Conservation (phyloP, 2,113 vertebrate genomes). For the Prochilodus magdalenae region DNA sequence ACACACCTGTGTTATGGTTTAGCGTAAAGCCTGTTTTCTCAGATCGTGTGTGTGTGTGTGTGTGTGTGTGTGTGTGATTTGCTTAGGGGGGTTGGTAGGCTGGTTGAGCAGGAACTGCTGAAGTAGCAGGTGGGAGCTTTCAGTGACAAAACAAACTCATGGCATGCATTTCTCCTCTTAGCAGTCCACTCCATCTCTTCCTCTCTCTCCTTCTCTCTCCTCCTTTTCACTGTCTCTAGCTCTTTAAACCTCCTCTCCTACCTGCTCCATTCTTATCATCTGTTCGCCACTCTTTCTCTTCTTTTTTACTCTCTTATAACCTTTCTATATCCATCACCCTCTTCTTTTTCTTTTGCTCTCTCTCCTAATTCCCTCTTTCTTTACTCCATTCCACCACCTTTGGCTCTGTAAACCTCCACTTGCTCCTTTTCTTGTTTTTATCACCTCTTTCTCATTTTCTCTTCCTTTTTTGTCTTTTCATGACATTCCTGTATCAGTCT, state of each 20-base stretch:
- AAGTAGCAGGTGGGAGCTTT: slow-evolving; percentile 54
- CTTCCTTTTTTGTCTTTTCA: too few species aligned
- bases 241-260: slow-evolving; percentile 27
- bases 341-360: not conserved
- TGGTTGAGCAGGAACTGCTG: slow-evolving; percentile 49
- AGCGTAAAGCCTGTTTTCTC: slow-evolving; percentile 51
- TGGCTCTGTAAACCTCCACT: slow-evolving; percentile 22
- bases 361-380: not conserved
- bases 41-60: slow-evolving; percentile 26
- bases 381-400: not conserved
- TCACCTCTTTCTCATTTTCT: not conserved
- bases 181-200: slow-evolving; percentile 34
- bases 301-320: not conserved
- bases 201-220: not conserved
- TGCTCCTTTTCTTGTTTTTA: too few species aligned
- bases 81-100: slow-evolving; percentile 48
- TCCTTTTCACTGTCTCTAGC: slow-evolving; percentile 12
- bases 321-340: slow-evolving; percentile 1
- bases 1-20: slow-evolving; percentile 59
- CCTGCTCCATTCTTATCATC: slow-evolving; percentile 6
- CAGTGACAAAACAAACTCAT: slow-evolving; percentile 54
- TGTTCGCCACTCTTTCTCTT: slow-evolving; percentile 11
- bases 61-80: slow-evolving; percentile 25
- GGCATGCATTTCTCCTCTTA: slow-evolving; percentile 37
- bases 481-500: slow-evolving; percentile 3